phyloP scores from a whole-genome alignment of 2,888 invertebrate genomes.

The Mycalesis mineus region DNA sequence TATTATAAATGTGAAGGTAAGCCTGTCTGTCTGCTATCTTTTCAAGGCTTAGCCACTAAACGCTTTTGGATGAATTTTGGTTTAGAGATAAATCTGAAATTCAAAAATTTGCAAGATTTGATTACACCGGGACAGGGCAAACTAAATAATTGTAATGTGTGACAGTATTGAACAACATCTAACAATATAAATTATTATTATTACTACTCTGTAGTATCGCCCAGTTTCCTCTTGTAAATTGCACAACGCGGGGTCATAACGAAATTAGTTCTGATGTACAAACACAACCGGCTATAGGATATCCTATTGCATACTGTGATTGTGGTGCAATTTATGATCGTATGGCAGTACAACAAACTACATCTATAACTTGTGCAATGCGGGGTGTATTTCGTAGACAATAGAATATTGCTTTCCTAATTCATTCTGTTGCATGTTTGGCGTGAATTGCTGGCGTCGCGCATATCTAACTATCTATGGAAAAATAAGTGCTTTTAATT shows the following conservation, averaged over 20 bases:
- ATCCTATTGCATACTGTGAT: constrained; percentile 19
- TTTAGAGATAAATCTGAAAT: too few species aligned
- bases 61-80: too few species aligned
- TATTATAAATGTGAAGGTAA: too few species aligned
- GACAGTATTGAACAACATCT: background rate
- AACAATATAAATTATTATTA: constrained; percentile 1
- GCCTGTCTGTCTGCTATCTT: too few species aligned
- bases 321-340: constrained; percentile 17
- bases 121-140: too few species aligned
- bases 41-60: too few species aligned
- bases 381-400: background rate
- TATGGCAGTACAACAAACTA: constrained; percentile 1
- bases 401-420: background rate
- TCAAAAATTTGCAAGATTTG: too few species aligned
- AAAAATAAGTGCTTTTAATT: too few species aligned
- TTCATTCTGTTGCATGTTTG: background rate
- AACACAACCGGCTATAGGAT: constrained; percentile 10
- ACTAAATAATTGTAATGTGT: too few species aligned
- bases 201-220: background rate
- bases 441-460: background rate
- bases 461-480: too few species aligned
- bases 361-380: constrained; percentile 1
- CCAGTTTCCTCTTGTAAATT: constrained; percentile 2
- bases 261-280: constrained; percentile 15
- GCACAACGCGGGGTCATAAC: constrained; percentile 7